Evolutionary conservation across 1,140 invertebrate species (phyloP).

Genomic region (Kradibia gibbosae): DNA sequence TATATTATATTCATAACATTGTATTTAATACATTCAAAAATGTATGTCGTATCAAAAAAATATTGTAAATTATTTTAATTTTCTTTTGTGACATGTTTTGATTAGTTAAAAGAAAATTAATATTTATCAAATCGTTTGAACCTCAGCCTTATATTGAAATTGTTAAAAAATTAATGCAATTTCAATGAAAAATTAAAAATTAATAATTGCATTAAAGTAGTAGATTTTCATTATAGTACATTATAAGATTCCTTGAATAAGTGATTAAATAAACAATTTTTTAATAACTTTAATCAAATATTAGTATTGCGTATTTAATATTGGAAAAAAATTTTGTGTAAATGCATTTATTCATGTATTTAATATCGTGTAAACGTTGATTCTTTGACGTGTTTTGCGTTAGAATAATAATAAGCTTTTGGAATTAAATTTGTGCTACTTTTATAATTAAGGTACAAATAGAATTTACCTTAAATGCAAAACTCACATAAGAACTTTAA

Average conservation of each 20-base stretch:
- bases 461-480: not conserved
- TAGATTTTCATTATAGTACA: not conserved
- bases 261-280: constrained; percentile 2
- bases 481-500: not conserved
- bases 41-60: no score
- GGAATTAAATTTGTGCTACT: not conserved
- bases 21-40: no score
- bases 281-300: not conserved
- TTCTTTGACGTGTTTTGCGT: not conserved
- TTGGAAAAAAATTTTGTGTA: not conserved
- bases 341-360: constrained; percentile 11
- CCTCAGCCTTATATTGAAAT: not conserved
- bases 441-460: not conserved
- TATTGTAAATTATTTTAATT: no score
- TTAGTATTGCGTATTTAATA: not conserved
- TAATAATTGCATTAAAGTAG: not conserved
- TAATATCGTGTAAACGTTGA: not conserved
- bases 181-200: no score
- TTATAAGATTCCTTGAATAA: not conserved
- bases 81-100: not conserved
- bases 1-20: no score
- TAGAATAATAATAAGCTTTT: not conserved
- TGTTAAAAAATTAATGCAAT: not conserved
- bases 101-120: not conserved
- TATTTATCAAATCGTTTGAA: not conserved